phyloP scores from a whole-genome alignment of 2,113 vertebrate species.

The Xiphophorus hellerii region DNA sequence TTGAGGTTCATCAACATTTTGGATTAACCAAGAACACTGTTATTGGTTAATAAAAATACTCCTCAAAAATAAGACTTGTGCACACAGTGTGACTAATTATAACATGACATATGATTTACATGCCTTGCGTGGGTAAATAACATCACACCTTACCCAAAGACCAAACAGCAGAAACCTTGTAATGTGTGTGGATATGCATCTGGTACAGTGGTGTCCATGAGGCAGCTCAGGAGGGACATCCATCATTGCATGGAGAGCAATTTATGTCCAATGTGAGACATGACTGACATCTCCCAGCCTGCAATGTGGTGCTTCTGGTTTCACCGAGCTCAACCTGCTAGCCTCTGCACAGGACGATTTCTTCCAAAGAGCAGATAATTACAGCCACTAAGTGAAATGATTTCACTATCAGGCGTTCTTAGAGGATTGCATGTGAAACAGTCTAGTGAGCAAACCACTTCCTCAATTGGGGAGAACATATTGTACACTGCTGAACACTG shows the following conservation, averaged over 20 bases:
- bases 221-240: constrained; percentile 72
- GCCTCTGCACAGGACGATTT: constrained; percentile 12
- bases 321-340: constrained; percentile 25
- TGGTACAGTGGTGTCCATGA: constrained; percentile 67
- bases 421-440: constrained; percentile 43
- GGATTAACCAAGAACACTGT: too few species aligned
- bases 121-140: constrained; percentile 28
- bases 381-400: constrained; percentile 32
- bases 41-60: too few species aligned
- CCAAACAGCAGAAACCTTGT: constrained; percentile 77
- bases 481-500: constrained; percentile 48
- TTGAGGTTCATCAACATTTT: too few species aligned
- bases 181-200: constrained; percentile 39
- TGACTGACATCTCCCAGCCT: constrained; percentile 58
- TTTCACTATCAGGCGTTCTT: constrained; percentile 22
- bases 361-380: neutral
- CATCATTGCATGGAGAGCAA: constrained; percentile 63
- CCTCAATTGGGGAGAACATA: constrained; percentile 73
- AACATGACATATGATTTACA: neutral
- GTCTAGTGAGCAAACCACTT: constrained; percentile 77
- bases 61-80: too few species aligned
- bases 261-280: constrained; percentile 61
- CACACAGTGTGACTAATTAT: too few species aligned
- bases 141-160: constrained; percentile 49
- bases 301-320: constrained; percentile 38